phyloP scores from a whole-genome alignment of 2,888 invertebrate species.

The Spicauda simplicius region DNA sequence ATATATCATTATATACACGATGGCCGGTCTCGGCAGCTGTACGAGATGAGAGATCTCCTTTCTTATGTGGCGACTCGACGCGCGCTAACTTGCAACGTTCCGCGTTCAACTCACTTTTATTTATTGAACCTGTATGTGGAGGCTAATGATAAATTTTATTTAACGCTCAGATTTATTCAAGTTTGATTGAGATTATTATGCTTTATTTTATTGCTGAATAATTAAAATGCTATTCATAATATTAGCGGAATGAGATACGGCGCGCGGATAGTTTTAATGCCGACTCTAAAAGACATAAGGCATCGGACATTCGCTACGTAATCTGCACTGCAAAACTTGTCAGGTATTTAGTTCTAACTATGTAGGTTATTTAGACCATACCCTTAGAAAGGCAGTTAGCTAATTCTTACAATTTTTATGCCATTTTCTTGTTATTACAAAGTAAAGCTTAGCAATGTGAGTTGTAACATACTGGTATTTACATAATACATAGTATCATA shows the following conservation, averaged over 20 bases:
- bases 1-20: slow-evolving; percentile 63
- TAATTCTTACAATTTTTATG: slow-evolving; percentile 9
- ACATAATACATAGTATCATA: no score
- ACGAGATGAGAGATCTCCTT: slow-evolving; percentile 66
- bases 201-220: slow-evolving; percentile 31
- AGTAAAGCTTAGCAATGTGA: no score
- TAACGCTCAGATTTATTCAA: slow-evolving; percentile 36
- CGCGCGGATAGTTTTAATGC: background rate
- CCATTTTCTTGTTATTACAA: background rate
- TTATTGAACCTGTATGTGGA: slow-evolving; percentile 45
- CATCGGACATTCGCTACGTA: slow-evolving; percentile 2
- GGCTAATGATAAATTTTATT: slow-evolving; percentile 42
- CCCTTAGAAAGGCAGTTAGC: slow-evolving; percentile 9
- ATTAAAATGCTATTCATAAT: slow-evolving; percentile 31
- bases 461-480: no score
- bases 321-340: slow-evolving; percentile 10
- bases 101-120: slow-evolving; percentile 42
- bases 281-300: slow-evolving; percentile 3
- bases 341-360: slow-evolving; percentile 9
- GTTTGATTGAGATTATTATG: slow-evolving; percentile 36
- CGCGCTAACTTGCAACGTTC: slow-evolving; percentile 47
- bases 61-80: slow-evolving; percentile 58
- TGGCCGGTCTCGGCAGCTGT: slow-evolving; percentile 52
- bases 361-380: slow-evolving; percentile 22
- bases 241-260: slow-evolving; percentile 3